Conservation (phyloP, 2,888 invertebrate species). For the Cabera pusaria region DNA sequence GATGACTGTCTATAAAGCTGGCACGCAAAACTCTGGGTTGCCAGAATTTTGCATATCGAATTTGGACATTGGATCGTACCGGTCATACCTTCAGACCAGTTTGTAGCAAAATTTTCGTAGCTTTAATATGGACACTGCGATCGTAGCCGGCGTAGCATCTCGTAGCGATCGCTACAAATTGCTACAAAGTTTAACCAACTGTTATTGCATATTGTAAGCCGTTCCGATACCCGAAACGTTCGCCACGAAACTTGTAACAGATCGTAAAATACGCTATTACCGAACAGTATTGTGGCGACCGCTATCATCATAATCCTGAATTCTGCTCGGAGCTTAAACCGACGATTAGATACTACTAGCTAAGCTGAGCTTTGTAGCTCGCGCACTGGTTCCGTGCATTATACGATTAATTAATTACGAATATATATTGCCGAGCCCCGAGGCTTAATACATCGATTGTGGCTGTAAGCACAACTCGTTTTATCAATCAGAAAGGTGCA, state of each 20-base stretch:
- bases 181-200: slow-evolving; percentile 1
- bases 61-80: no score
- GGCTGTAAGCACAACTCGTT: background rate
- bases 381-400: background rate
- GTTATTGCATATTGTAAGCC: slow-evolving; percentile 4
- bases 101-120: background rate
- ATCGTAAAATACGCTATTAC: slow-evolving; percentile 2
- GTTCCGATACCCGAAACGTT: slow-evolving; percentile 2
- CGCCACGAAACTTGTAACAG: slow-evolving; percentile 1
- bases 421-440: no score
- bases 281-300: background rate
- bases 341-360: slow-evolving; percentile 1
- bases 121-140: no score
- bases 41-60: no score
- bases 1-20: no score
- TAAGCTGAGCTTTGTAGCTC: background rate
- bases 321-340: background rate
- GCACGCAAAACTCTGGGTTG: no score
- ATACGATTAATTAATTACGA: no score
- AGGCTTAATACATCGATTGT: background rate
- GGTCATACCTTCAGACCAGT: no score
- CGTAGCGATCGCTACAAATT: slow-evolving; percentile 10
- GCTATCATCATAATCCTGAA: slow-evolving; percentile 5
- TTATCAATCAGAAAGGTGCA: no score
- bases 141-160: slow-evolving; percentile 1